Base-by-base conservation (phyloP, 30 jellyfish, hydroid and myxozoan genomes). In the Mastigias papua region DNA sequence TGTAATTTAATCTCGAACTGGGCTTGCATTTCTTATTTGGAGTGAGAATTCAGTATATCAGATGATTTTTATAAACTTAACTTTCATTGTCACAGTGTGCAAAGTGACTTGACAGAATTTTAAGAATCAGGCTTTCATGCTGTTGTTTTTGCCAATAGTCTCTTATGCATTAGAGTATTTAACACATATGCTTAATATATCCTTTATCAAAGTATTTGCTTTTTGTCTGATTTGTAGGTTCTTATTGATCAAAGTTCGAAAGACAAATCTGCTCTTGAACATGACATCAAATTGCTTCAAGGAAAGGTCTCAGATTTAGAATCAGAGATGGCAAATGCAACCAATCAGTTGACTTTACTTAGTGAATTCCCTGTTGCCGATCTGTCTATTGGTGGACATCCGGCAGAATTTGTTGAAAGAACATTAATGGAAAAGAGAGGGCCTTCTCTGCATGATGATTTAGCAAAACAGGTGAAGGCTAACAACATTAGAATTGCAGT, bases 291-390 rank as follows among this genome's bases (percentile, higher is more conserved):
- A 27, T 73, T 28, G 7, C 90, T 87, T 1, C 80, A 82, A 29
- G 57, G 22, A 69, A 82, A 33, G 50, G 72, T 82, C 1, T 67
- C 90, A 32, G 78, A 73, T 22, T 27, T 76, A 58, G 76, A 73
- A 69, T 34, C 46, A 13, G 88, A 73, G 60, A 35, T 74, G n/a
- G 74, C 70, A 27, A 81, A 2, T 26, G 31, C 89, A 10, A 78
- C 37, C 48, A 50, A 87, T 60, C 35, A 65, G 3, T 32, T 89
- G 27, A 81, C 85, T 0, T 57, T 93, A 27, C 49, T 93, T 32
- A 88, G 90, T 58, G 80, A 92, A 67, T 93, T 78, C 48, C 98
- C 98, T 6, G 97, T 93, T 60, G 30, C 87, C 0, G 93, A 91
- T 31, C 76, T 76, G 46, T 23, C 75, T 23, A 67, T 26, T 51